Evolutionary conservation across 2,888 invertebrate species (phyloP), one percentile per base, ranked within the genome.

Genomic region (Yponomeuta plumbellus): DNA sequence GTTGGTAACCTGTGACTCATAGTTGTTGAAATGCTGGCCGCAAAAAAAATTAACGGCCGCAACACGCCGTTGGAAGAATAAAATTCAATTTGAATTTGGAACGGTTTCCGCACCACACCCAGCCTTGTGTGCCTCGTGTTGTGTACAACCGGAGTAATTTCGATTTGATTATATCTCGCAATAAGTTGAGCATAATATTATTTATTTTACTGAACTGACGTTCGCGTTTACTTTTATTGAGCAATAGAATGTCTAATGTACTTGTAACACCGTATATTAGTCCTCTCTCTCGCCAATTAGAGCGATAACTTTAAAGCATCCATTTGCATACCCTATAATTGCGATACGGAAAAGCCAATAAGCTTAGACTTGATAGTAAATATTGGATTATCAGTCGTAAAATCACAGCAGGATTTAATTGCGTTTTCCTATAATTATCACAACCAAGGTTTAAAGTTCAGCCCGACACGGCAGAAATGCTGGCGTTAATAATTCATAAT

Each of bases 51-150:
- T 61, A 71, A 74, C 72, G 73, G 40, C 64, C n/a, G 34, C 73
- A 77, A 34, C 34, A 34, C 34, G 77, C 78, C 77, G 79, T 82
- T 80, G 75, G 77, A 75, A 74, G 77, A 74, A 71, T 71, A 73
- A 69, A 76, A 77, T 74, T 74, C 74, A 69, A 71, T 71, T 61
- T 66, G 58, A 62, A 63, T 66, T 57, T 56, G 59, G 65, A 65
- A 69, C 66, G 64, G 63, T 63, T 63, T 63, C 40, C 44, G 63
- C 44, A 40, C 63, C 63, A 63, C 63, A 44, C 63, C 63, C 44
- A 44, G 44, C 44, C 44, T 34, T 34, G 61, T 23, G n/a, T 23
- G 26, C 23, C 34, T 21, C 23, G n/a, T 13, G 22, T 34, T 61
- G 61, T 20, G 44, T 17, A 59, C 11, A 59, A 59, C 59, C 59